A percentile compares a stretch with the other conserved stretches of the same genome.
phyloP scores from a whole-genome alignment of 2,888 invertebrate genomes.

The Tetragnatha montana region DNA sequence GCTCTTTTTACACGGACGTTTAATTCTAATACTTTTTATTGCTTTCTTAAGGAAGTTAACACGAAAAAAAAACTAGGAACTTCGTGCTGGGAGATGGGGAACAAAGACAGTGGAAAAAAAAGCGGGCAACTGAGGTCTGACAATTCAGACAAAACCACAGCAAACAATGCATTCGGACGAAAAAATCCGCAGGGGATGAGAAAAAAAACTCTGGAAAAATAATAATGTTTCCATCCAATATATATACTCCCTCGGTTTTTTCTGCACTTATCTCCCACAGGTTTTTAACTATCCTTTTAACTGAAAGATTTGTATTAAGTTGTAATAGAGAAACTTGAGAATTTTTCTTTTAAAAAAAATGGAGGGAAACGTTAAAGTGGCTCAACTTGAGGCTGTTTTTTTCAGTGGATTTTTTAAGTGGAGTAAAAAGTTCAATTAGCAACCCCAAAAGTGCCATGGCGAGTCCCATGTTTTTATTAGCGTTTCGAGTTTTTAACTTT shows the following conservation, averaged over 20 bases:
- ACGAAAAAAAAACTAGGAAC: conserved; percentile 31
- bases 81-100: conserved; percentile 29
- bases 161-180: conserved; percentile 64
- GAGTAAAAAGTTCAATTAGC: conserved; percentile 68
- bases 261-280: conserved; percentile 39
- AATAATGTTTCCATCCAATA: conserved; percentile 57
- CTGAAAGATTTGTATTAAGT: conserved; percentile 65
- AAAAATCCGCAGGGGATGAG: conserved; percentile 22
- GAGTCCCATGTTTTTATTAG: conserved; percentile 52
- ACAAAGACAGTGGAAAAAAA: conserved; percentile 25
- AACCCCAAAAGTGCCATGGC: conserved; percentile 44
- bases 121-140: conserved; percentile 63
- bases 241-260: conserved; percentile 28
- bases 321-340: conserved; percentile 53
- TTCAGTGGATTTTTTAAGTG: conserved; percentile 22
- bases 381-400: conserved; percentile 26
- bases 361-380: conserved; percentile 30
- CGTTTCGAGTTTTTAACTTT: conserved; percentile 45
- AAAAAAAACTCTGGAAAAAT: conserved; percentile 30
- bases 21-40: conserved; percentile 69
- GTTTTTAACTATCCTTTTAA: conserved; percentile 68
- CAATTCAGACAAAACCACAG: conserved; percentile 70
- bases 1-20: conserved; percentile 65
- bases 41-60: conserved; percentile 53
- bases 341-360: conserved; percentile 33